These are phyloP conservation scores for Gadopsis bispinosus DNA, from an alignment of 2,797 vertebrate species.

Conservation along the genomic window DNA sequence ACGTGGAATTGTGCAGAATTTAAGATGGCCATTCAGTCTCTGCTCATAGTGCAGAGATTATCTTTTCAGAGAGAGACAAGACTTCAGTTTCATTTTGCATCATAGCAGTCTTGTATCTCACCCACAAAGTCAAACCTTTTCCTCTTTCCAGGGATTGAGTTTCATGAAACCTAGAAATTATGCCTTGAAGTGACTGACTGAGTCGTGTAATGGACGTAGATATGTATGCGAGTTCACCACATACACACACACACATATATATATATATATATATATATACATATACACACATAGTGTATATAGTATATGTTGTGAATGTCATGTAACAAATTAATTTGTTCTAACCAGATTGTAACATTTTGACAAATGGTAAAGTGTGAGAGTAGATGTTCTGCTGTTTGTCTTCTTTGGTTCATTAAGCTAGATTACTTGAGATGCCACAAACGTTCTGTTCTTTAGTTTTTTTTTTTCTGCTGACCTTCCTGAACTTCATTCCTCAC, in stretches of 20 bases:
- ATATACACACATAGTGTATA: too few relatives aligned
- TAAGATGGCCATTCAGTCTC: neutral
- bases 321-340: constrained; percentile 26
- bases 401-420: constrained; percentile 27
- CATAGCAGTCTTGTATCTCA: constrained; percentile 61
- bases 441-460: constrained; percentile 28
- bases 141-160: constrained; percentile 70
- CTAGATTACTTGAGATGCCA: constrained; percentile 6
- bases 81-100: constrained; percentile 69
- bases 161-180: constrained; percentile 64
- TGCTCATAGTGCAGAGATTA: constrained; percentile 29
- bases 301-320: constrained; percentile 27
- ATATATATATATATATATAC: too few relatives aligned
- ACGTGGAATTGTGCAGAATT: neutral
- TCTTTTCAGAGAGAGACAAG: constrained; percentile 32
- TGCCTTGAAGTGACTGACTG: constrained; percentile 48
- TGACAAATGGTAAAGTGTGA: neutral
- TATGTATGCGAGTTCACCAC: neutral
- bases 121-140: constrained; percentile 66
- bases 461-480: constrained; percentile 25
- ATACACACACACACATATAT: too few relatives aligned
- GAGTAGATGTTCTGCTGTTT: constrained; percentile 17
- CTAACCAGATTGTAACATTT: neutral
- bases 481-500: constrained; percentile 1
- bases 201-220: constrained; percentile 49